Base-by-base conservation (phyloP, 2,797 vertebrate genomes). In the Falco rusticolus region DNA sequence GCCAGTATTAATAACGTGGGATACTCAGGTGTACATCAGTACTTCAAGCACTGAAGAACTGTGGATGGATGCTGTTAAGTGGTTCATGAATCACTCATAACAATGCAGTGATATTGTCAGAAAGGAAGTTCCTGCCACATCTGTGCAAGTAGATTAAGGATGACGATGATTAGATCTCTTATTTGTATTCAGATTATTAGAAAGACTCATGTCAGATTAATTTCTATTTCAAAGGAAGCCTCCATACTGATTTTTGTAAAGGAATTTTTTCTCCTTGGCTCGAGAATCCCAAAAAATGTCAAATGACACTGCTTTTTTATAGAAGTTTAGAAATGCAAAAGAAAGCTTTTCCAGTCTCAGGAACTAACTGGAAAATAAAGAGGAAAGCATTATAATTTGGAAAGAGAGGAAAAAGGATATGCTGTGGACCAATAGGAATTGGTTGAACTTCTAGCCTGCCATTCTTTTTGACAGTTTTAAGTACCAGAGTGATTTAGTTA, bases 391-490 rank as follows among this genome's bases (percentile, higher is more conserved):
- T 87, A n/a, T 59, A 13, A 21, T 85, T 82, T 69, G n/a, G 28
- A 51, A n/a, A 80, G 26, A 82, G 33, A 85, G 51, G 47, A 89
- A 70, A 65, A 76, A 87, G 19, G 28, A 37, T 78, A 14, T 89
- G 8, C 51, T 84, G 5, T 83, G 34, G 51, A 45, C 43, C 50
- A 34, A 69, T 88, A 93, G 29, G 45, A 92, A 50, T 71, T 87
- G 57, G 68, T 85, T 95, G 64, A 87, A 92, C 33, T 90, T 90
- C 29, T 90, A 93, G 77, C 39, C 31, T 83, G 25, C n/a, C 37
- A 39, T 79, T 92, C 54, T 86, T 45, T 92, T 81, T 75, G 83
- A 75, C 74, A 82, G 57, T 95, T 91, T 76, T 96, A 89, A 95
- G 34, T 48, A 84, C n/a, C 34, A 92, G 51, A 84, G 47, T 81